phyloP scores from a whole-genome alignment of 2,888 invertebrate genomes.

The Tortricodes alternella region DNA sequence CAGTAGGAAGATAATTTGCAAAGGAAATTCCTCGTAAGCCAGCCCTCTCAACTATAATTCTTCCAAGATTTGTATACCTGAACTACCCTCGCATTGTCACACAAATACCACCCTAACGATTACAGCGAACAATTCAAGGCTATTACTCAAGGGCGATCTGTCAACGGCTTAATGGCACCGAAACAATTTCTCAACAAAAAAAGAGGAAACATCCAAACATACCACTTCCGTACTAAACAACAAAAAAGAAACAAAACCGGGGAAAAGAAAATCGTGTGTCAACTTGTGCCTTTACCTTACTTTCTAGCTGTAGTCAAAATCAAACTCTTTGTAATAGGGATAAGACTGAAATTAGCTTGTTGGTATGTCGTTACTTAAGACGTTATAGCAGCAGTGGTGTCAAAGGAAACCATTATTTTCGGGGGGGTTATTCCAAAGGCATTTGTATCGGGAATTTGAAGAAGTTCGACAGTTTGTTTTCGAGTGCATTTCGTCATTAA shows the following conservation, averaged over 20 bases:
- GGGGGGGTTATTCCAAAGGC: slow-evolving; percentile 75
- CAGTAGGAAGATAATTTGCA: too few species aligned
- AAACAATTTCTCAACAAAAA: slow-evolving; percentile 82
- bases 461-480: slow-evolving; percentile 82
- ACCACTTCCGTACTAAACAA: slow-evolving; percentile 72
- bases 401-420: slow-evolving; percentile 82
- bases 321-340: rapidly evolving
- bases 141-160: slow-evolving; percentile 79
- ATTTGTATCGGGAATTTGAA: slow-evolving; percentile 81
- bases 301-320: slow-evolving; percentile 32
- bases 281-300: slow-evolving; percentile 58
- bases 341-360: slow-evolving; percentile 40
- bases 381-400: slow-evolving; percentile 38
- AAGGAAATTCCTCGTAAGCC: too few species aligned
- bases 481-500: slow-evolving; percentile 83
- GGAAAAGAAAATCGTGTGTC: slow-evolving; percentile 63
- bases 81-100: slow-evolving; percentile 52
- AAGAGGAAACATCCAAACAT: slow-evolving; percentile 75
- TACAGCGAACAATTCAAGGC: slow-evolving; percentile 62
- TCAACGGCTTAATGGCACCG: slow-evolving; percentile 81
- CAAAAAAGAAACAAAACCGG: slow-evolving; percentile 70
- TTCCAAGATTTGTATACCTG: slow-evolving; percentile 11
- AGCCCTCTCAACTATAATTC: neutral
- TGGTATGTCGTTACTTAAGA: slow-evolving; percentile 41
- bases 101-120: slow-evolving; percentile 53